These are phyloP conservation scores for Agriopis leucophaearia DNA, from an alignment of 2,888 invertebrate species.

Conservation along the genomic window DNA sequence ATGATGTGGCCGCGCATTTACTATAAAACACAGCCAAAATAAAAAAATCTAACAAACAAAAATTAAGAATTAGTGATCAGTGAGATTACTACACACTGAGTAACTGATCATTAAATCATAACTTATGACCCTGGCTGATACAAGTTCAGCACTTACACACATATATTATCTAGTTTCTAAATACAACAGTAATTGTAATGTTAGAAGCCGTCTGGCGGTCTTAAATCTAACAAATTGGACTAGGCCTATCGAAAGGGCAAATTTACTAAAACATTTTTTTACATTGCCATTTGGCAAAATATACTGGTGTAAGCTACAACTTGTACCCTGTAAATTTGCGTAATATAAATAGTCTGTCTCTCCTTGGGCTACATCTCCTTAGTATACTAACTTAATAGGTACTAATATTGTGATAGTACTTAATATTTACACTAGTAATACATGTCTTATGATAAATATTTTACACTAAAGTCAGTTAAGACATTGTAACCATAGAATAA, in stretches of 20 bases:
- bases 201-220: not conserved
- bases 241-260: not conserved
- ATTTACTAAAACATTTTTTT: too few relatives aligned
- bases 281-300: not conserved
- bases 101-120: not conserved
- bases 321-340: not conserved
- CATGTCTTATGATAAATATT: not conserved
- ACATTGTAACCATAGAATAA: not conserved
- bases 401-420: not conserved
- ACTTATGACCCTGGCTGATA: not conserved
- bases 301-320: too few relatives aligned
- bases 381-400: too few relatives aligned
- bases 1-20: not conserved
- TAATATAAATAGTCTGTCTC: not conserved
- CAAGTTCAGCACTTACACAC: not conserved
- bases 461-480: not conserved
- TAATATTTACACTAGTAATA: not conserved
- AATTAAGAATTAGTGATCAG: not conserved
- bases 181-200: not conserved
- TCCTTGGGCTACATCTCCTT: not conserved
- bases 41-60: not conserved
- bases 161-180: not conserved
- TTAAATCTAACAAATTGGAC: not conserved
- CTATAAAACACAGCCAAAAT: conserved; percentile 4
- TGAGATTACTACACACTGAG: too few relatives aligned